Percentiles rank a stretch among this genome's conserved stretches.
These are phyloP conservation scores for Colaptes auratus DNA, from an alignment of 2,113 vertebrate species.

Conservation along the genomic window DNA sequence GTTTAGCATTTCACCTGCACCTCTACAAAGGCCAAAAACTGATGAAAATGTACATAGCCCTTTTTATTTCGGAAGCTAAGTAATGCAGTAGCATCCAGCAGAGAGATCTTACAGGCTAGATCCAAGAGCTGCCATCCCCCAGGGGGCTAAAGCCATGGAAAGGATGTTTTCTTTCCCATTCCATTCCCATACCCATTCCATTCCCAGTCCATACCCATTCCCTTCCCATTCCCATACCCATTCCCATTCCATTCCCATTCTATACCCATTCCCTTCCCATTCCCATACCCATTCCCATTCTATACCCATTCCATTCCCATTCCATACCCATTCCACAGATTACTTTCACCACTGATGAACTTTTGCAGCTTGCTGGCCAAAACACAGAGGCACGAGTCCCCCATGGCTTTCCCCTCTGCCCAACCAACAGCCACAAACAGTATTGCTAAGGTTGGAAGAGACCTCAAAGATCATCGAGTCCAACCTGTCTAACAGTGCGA, in stretches of 20 bases:
- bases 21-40: background rate
- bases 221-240: too few species aligned
- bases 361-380: background rate
- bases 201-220: too few species aligned
- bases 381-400: background rate
- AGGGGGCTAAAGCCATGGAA: background rate
- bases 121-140: background rate
- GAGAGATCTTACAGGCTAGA: background rate
- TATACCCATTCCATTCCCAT: too few species aligned
- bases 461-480: too few species aligned
- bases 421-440: fast-evolving
- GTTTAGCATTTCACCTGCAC: background rate
- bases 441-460: too few species aligned
- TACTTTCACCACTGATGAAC: background rate
- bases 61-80: background rate
- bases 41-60: background rate
- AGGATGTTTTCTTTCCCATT: background rate
- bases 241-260: too few species aligned
- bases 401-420: background rate
- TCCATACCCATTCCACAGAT: too few species aligned
- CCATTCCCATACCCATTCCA: too few species aligned
- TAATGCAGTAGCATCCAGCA: background rate
- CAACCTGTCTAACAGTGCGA: too few species aligned
- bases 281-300: too few species aligned
- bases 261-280: too few species aligned